Evolutionary conservation across 2,797 vertebrate genomes (phyloP), one percentile per base, ranked within the genome.

Genomic region (Hylomyscus alleni): DNA sequence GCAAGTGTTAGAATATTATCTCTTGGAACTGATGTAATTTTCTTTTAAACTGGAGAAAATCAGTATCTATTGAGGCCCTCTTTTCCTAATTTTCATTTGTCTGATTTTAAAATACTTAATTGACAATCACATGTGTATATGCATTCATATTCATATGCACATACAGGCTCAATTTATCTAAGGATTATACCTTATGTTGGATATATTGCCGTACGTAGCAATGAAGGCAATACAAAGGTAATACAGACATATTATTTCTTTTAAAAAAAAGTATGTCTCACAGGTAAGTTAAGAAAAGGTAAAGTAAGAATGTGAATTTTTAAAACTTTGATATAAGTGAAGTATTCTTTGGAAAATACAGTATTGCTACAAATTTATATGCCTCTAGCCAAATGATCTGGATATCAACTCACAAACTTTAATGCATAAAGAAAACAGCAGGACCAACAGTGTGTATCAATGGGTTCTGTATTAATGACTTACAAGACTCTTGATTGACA

Each of bases 1-100:
- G 84, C 24, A 95, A 90, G 62, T 92, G 47, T 97, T 56, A 95
- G 82, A 60, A 77, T 26, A 95, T 94, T 96, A 92, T 97, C 73
- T 96, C 14, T 56, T 80, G 83, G 34, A 95, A 91, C 13, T 90
- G 56, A 52, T 80, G 20, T 89, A 67, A 65, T 95, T 95, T 24
- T 90, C 76, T 93, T 95, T 94, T 50, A 91, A 96, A 47, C 2
- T 82, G 8, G 17, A 93, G 75, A 31, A 95, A 97, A 77, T 95
- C 29, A 88, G 19, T 62, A 93, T 91, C 54, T 60, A 60, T 95
- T 96, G 88, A 94, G 84, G 29, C 3, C 24, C 77, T 22, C 93
- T 76, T 72, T 83, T 34, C 67, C 24, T 56, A 77, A 82, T 20
- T 94, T 90, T 85, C 40, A 78, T 94, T 95, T 87, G 60, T 89